Percentiles rank a stretch among this genome's conserved stretches.
These are phyloP conservation scores for Catotricha subobsoleta DNA, from an alignment of 2,888 invertebrate genomes.

Conservation along the genomic window DNA sequence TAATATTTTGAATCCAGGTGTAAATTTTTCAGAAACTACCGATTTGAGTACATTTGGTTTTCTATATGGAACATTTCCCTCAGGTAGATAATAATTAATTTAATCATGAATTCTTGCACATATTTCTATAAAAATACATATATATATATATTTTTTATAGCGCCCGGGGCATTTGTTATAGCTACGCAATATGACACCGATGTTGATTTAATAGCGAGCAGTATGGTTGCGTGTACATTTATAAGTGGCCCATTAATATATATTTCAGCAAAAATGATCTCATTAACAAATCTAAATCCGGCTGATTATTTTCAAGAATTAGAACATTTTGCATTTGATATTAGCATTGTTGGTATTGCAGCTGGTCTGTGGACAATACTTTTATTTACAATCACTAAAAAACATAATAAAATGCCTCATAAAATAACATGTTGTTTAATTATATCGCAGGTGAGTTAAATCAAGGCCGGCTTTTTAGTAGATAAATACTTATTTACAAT, in stretches of 20 bases:
- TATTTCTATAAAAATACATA: not conserved
- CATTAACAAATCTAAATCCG: slow-evolving; percentile 49
- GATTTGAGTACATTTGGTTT: slow-evolving; percentile 85
- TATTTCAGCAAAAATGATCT: slow-evolving; percentile 83
- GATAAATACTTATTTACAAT: not conserved
- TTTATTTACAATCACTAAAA: slow-evolving; percentile 55
- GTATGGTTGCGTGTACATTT: slow-evolving; percentile 89
- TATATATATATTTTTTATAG: slow-evolving; percentile 21
- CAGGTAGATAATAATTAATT: slow-evolving; percentile 21
- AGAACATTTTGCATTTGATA: slow-evolving; percentile 62
- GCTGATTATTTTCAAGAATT: slow-evolving; percentile 58
- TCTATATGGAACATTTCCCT: slow-evolving; percentile 87
- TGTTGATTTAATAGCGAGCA: slow-evolving; percentile 66
- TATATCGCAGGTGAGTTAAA: slow-evolving; percentile 50
- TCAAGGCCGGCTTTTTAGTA: not conserved
- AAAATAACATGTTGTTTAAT: slow-evolving; percentile 60
- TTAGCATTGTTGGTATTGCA: slow-evolving; percentile 60
- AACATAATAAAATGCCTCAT: slow-evolving; percentile 63
- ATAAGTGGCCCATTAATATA: slow-evolving; percentile 91
- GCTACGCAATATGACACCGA: slow-evolving; percentile 74
- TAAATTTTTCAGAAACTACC: slow-evolving; percentile 51
- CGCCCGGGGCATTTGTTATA: slow-evolving; percentile 91
- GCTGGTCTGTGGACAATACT: slow-evolving; percentile 63
- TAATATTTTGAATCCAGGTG: slow-evolving; percentile 50
- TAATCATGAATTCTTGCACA: too few species aligned